Conservation (phyloP, 2,888 invertebrate genomes). For the Keiferia lycopersicella region DNA sequence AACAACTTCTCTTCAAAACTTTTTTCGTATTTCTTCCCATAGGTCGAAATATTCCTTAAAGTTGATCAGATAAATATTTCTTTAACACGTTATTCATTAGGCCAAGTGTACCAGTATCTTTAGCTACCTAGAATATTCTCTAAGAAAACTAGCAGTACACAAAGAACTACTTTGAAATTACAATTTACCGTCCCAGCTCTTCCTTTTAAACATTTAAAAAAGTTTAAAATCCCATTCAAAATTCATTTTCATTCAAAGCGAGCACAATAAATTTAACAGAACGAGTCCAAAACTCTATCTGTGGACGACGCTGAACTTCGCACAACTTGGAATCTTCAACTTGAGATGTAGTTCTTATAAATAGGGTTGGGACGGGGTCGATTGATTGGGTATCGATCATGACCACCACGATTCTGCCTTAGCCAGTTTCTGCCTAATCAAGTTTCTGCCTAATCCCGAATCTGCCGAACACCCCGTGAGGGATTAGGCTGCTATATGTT, state of each 20-base stretch:
- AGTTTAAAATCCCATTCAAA: conserved; percentile 8
- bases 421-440: too few species aligned
- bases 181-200: background rate
- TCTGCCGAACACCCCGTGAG: too few species aligned
- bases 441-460: too few species aligned
- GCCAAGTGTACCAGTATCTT: too few species aligned
- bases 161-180: conserved; percentile 1
- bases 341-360: conserved; percentile 14
- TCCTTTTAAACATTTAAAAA: conserved; percentile 9
- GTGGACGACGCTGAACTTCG: conserved; percentile 5
- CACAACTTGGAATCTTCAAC: conserved; percentile 19
- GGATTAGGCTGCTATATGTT: too few species aligned
- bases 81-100: too few species aligned
- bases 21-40: too few species aligned
- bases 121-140: too few species aligned
- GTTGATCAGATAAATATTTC: too few species aligned
- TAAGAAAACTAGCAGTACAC: background rate
- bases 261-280: conserved; percentile 17
- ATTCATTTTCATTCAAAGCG: conserved; percentile 13
- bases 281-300: conserved; percentile 19
- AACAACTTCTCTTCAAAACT: too few species aligned
- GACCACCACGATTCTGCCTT: too few species aligned
- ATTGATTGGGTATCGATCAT: background rate
- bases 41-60: too few species aligned
- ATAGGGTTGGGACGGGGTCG: background rate